Conservation (phyloP, 2,797 vertebrate genomes). For the Sebastes hubbsi region DNA sequence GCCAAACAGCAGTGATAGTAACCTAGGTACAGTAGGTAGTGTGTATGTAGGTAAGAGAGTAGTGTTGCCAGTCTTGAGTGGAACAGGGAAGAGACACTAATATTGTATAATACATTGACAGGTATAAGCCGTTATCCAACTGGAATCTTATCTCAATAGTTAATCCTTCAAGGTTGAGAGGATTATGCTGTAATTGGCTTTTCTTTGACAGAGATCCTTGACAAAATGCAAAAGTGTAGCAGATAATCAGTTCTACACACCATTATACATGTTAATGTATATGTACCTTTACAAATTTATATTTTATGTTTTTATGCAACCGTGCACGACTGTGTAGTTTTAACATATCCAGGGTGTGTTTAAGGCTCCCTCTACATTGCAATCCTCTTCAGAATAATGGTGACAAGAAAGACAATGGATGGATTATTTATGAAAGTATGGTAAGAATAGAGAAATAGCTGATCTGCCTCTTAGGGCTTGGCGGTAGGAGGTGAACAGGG, state of each 20-base stretch:
- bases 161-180: conserved; percentile 36
- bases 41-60: not conserved
- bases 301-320: not conserved
- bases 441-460: not conserved
- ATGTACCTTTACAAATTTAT: not conserved
- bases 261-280: not conserved
- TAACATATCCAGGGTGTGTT: not conserved
- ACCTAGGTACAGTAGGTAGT: not conserved
- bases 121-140: conserved; percentile 24
- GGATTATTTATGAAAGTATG: not conserved
- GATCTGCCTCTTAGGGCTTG: not conserved
- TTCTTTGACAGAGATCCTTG: conserved; percentile 16
- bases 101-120: conserved; percentile 3
- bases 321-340: not conserved
- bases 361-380: not conserved
- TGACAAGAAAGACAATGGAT: not conserved
- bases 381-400: not conserved
- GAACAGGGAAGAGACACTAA: not conserved
- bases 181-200: conserved; percentile 47
- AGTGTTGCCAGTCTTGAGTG: not conserved
- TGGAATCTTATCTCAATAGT: conserved; percentile 11
- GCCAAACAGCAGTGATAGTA: not conserved
- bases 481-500: not conserved
- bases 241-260: conserved; percentile 12
- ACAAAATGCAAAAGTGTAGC: conserved; percentile 8